Base-by-base conservation (phyloP, 2,888 invertebrate genomes). In the Sialis fuliginosa region DNA sequence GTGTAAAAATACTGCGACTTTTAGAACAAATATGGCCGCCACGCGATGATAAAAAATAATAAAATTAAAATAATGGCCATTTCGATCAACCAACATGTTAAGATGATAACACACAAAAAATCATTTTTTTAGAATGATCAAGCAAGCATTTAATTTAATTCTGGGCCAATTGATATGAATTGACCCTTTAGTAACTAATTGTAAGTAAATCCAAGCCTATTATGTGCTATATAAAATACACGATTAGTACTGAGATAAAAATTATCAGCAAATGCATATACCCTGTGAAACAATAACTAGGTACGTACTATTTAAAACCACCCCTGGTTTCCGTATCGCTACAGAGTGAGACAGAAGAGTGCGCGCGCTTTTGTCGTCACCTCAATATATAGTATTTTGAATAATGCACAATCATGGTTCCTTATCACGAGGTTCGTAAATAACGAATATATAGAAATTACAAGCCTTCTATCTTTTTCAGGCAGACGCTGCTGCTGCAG, bases 381-480 rank as follows among this genome's bases (percentile, higher is more conserved):
- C 42, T 42, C 42, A 42, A 42, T 42, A 42, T 42, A 22, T 22
- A 22, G 22, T 22, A 42, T 42, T 42, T 42, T 42, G 42, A 42
- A 42, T 42, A 42, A 42, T 42, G 42, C 31, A 30, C 22, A 42
- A 42, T 31, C 42, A 42, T 42, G 31, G 22, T 30, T 42, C 10
- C 60, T 62, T 63, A 63, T 63, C 63, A 60, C 55, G 51, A 56
- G 48, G 56, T 58, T 60, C 61, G 62, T 62, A 63, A 62, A 63
- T 63, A 62, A 62, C 61, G 61, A 61, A 62, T 61, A 61, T 61
- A 61, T 61, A 62, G 60, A 60, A 61, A 61, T 61, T 61, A 60
- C 59, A 57, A 54, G 57, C 54, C 56, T 51, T 58, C 58, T 61
- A 59, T 58, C 37, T 37, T 37, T n/a, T 37, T 10, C 12, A 12